These are phyloP conservation scores for Cosmia trapezina DNA, from an alignment of 2,888 invertebrate species.

Conservation along the genomic window DNA sequence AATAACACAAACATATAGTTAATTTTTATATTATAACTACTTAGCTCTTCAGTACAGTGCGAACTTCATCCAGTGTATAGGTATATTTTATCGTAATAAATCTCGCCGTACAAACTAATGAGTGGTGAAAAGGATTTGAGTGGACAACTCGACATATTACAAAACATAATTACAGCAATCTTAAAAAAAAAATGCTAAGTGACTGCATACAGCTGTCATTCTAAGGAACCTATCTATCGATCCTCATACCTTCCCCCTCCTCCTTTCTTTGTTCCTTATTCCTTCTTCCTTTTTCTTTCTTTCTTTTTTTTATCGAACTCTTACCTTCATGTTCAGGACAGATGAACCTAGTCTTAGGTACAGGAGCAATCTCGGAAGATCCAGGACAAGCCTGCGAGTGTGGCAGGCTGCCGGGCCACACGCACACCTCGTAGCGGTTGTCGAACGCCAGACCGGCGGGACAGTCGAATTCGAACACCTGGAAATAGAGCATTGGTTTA, in stretches of 20 bases:
- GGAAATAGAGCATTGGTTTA: neutral
- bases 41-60: neutral
- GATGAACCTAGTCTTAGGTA: slow-evolving; percentile 92
- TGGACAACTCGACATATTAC: neutral
- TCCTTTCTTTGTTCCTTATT: no score
- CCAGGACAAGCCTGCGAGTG: slow-evolving; percentile 94
- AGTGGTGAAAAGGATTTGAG: neutral
- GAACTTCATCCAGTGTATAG: neutral
- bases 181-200: neutral
- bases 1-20: no score
- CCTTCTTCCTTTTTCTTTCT: no score
- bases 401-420: slow-evolving; percentile 94
- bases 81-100: no score
- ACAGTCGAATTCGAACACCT: slow-evolving; percentile 94
- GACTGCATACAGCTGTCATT: neutral
- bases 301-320: neutral
- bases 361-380: slow-evolving; percentile 94
- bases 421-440: slow-evolving; percentile 94
- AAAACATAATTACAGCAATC: neutral
- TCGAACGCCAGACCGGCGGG: slow-evolving; percentile 95
- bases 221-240: neutral
- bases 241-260: no score
- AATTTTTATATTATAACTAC: no score
- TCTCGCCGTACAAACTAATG: neutral
- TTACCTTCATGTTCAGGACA: slow-evolving; percentile 92